phyloP scores from a whole-genome alignment of 1,140 invertebrate genomes.

The Calliphora vicina region DNA sequence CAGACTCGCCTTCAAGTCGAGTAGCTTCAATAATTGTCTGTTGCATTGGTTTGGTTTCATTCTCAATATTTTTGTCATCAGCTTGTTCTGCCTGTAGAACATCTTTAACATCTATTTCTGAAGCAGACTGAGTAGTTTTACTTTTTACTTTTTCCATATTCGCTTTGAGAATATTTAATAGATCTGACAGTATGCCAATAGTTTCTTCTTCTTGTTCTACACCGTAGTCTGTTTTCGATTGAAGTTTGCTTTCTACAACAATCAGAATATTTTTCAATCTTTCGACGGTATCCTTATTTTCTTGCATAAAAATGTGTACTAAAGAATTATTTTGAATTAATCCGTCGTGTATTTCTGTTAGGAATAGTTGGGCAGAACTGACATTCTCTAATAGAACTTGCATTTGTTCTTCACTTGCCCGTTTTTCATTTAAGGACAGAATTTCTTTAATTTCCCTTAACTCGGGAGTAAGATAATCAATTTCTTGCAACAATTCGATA shows the following conservation, averaged over 20 bases:
- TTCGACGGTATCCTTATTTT: constrained; percentile 46
- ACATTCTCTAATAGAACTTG: constrained; percentile 49
- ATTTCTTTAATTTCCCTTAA: constrained; percentile 41
- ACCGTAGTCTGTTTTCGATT: neutral
- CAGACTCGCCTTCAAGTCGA: too few species aligned
- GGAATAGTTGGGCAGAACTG: constrained; percentile 48
- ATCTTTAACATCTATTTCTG: constrained; percentile 2
- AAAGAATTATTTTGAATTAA: constrained; percentile 46
- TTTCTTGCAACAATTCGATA: constrained; percentile 56
- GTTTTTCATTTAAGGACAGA: constrained; percentile 22
- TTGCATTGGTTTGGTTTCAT: neutral
- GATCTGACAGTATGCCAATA: neutral
- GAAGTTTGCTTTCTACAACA: neutral
- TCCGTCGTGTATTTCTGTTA: constrained; percentile 50
- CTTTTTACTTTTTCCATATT: neutral
- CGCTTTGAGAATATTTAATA: neutral
- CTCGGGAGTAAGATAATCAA: constrained; percentile 52
- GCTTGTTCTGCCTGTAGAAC: neutral
- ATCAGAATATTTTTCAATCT: constrained; percentile 46
- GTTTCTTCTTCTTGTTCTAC: neutral
- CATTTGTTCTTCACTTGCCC: constrained; percentile 43
- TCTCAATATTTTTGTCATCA: neutral
- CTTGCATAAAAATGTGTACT: constrained; percentile 44
- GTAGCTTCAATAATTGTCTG: too few species aligned
- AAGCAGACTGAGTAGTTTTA: neutral